A percentile compares a stretch with the other conserved stretches of the same genome.
These are phyloP conservation scores for Petrophora chlorosata DNA, from an alignment of 2,888 invertebrate genomes.

Conservation along the genomic window DNA sequence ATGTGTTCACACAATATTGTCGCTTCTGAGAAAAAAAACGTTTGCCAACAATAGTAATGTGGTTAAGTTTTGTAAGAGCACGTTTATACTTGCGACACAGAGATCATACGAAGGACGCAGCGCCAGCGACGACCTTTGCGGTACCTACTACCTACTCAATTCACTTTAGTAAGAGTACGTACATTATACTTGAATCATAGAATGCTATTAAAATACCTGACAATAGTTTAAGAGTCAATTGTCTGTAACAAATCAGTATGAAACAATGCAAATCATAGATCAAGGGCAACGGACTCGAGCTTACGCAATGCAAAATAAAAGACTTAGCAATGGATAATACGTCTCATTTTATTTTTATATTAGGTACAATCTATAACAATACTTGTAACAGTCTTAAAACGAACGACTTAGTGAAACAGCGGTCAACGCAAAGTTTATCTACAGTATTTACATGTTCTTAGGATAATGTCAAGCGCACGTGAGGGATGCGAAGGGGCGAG, in stretches of 20 bases:
- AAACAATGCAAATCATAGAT: conserved; percentile 38
- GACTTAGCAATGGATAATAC: conserved; percentile 33
- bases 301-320: conserved; percentile 26
- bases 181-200: conserved; percentile 18
- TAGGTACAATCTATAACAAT: conserved; percentile 79
- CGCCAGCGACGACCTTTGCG: conserved; percentile 43
- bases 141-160: conserved; percentile 46
- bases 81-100: conserved; percentile 38
- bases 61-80: conserved; percentile 45
- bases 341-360: conserved; percentile 74
- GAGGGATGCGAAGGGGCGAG: conserved; percentile 71
- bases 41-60: conserved; percentile 42
- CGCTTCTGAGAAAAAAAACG: conserved; percentile 38
- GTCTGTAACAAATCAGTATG: conserved; percentile 33
- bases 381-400: conserved; percentile 83
- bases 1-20: conserved; percentile 29
- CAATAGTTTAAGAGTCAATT: conserved; percentile 30
- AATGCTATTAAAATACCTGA: conserved; percentile 34
- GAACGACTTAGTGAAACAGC: conserved; percentile 78
- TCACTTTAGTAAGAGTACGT: conserved; percentile 31
- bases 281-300: conserved; percentile 26
- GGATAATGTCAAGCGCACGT: conserved; percentile 64
- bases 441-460: conserved; percentile 67
- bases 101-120: conserved; percentile 44
- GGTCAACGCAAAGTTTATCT: conserved; percentile 72